Evolutionary conservation across 2,888 invertebrate species (phyloP), one percentile per base, ranked within the genome.

Genomic region (Cataglyphis rosenhaueri): DNA sequence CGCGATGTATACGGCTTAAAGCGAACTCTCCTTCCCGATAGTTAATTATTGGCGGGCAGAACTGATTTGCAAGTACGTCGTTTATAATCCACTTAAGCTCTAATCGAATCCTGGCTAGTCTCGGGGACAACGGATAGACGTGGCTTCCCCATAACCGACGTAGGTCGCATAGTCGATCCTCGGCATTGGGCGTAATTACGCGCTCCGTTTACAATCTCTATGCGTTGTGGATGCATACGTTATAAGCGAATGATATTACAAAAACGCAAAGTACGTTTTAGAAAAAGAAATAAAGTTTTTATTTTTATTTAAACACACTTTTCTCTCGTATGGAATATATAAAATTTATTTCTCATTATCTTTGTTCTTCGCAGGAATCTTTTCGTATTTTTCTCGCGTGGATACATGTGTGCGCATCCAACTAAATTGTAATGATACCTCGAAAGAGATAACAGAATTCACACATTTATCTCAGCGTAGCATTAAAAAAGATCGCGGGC

Each of bases 11-110:
- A 9, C 85, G 86, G 90, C 86, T 89, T 89, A 87, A 83, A 86
- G 85, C 87, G 86, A 87, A 87, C 90, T 88, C 88, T 89, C 90
- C 89, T 88, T 89, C 85, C 88, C 90, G 87, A 87, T 88, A 88
- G 90, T 90, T 89, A 90, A 90, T 89, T 89, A 89, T 90, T 85
- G 90, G 78, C 83, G 86, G 87, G 85, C 85, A 88, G 82, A 88
- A 87, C 90, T 89, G 89, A 89, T 89, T 89, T 89, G 89, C 89
- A 89, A 89, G 90, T 90, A 87, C 89, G 90, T 86, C 90, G 87
- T 90, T 90, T 89, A 90, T 89, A 89, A 89, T 89, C 89, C 89
- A 89, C 90, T 89, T 88, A 88, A 84, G 86, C 83, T 84, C 85
- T 89, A 87, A 89, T 89, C 89, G 90, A 89, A 89, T 89, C 83